Evolutionary conservation across 2,113 vertebrate genomes (phyloP).

Genomic region (Podocnemis expansa): DNA sequence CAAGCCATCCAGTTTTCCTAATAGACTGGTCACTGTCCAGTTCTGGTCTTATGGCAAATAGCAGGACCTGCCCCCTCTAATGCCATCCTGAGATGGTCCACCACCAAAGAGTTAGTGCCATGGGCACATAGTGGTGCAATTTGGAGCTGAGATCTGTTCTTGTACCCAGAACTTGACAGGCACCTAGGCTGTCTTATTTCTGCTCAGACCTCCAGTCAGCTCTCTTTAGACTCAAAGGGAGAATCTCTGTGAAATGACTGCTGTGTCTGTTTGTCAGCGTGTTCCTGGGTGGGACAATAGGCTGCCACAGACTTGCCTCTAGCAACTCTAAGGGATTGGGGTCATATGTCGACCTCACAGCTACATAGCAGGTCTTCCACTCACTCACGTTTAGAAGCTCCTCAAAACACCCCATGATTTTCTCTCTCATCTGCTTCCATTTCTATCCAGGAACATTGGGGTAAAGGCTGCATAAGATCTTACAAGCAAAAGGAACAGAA

Average conservation of each 20-base stretch:
- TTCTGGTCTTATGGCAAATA: background rate
- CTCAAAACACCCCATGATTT: background rate
- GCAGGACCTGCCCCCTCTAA: background rate
- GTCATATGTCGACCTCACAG: background rate
- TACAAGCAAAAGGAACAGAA: background rate
- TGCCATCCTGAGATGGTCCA: background rate
- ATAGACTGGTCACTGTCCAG: background rate
- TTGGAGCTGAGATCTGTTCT: background rate
- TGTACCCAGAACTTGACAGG: background rate
- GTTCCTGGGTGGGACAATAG: fast-evolving
- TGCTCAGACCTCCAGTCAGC: background rate
- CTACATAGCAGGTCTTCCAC: fast-evolving
- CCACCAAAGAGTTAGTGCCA: background rate
- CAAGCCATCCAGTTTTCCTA: background rate
- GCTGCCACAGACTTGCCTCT: background rate
- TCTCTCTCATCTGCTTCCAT: background rate
- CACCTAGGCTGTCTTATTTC: background rate
- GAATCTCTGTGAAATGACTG: no score
- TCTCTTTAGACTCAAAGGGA: background rate
- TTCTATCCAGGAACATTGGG: background rate
- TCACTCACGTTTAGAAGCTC: background rate
- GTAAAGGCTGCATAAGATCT: background rate
- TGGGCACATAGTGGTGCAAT: background rate
- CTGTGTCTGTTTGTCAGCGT: background rate
- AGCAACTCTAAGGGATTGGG: background rate